phyloP scores from a whole-genome alignment of 2,888 invertebrate genomes.

The Tiliacea citrago region DNA sequence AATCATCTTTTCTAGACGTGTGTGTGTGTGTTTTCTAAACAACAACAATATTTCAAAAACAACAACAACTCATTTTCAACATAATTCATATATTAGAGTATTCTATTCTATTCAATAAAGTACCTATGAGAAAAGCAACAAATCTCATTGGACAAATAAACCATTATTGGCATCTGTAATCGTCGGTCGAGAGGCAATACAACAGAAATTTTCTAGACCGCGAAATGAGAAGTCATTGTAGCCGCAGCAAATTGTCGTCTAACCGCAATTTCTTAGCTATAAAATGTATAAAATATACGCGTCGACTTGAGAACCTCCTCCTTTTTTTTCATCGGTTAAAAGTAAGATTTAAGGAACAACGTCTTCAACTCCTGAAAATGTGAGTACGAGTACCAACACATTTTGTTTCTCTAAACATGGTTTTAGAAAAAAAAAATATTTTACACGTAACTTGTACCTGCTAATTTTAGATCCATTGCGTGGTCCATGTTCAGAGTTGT shows the following conservation, averaged over 20 bases:
- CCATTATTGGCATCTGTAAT: conserved; percentile 1
- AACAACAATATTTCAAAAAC: too few relatives aligned
- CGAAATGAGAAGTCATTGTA: conserved; percentile 15
- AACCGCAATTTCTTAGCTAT: conserved; percentile 3
- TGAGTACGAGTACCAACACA: neutral
- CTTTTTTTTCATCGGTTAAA: neutral
- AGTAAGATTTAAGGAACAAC: neutral
- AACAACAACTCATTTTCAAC: too few relatives aligned
- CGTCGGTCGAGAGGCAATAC: conserved; percentile 9
- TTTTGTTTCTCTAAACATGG: neutral
- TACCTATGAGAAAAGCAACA: neutral
- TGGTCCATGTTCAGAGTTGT: conserved; percentile 3
- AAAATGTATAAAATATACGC: conserved; percentile 1
- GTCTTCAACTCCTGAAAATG: neutral
- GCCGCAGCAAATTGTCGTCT: neutral
- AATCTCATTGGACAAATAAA: conserved; percentile 11
- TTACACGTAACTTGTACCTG: neutral
- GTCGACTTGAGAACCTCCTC: too few relatives aligned
- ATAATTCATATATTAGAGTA: too few relatives aligned
- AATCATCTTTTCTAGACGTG: too few relatives aligned
- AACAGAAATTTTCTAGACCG: neutral
- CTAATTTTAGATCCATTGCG: neutral
- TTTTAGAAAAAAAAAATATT: neutral
- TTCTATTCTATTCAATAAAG: too few relatives aligned
- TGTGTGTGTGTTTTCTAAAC: too few relatives aligned